These are phyloP conservation scores for Drosophila melanosoma DNA, from an alignment of 2,888 invertebrate genomes.

Conservation along the genomic window DNA sequence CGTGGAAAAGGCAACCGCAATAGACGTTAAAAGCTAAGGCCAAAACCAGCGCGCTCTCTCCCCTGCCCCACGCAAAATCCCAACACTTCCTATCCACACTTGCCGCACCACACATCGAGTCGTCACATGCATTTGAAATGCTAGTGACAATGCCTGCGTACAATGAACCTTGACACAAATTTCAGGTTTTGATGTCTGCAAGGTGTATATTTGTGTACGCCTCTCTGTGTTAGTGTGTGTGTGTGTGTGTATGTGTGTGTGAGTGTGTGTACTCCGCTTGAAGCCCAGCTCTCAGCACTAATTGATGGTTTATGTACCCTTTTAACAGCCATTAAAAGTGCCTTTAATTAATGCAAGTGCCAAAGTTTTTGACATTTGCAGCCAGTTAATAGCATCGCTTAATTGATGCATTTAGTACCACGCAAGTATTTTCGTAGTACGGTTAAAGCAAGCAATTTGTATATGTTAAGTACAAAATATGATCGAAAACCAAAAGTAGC, in stretches of 20 bases:
- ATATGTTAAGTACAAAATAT: slow-evolving; percentile 4
- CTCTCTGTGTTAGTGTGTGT: background rate
- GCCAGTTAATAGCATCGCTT: background rate
- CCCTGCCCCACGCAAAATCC: background rate
- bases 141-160: slow-evolving; percentile 56
- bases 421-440: slow-evolving; percentile 9
- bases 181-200: slow-evolving; percentile 19
- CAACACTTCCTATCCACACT: background rate
- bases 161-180: slow-evolving; percentile 74
- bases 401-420: background rate
- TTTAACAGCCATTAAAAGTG: slow-evolving; percentile 36
- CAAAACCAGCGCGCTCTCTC: slow-evolving; percentile 1
- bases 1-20: slow-evolving; percentile 49
- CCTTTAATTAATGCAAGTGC: slow-evolving; percentile 34
- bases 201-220: background rate
- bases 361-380: slow-evolving; percentile 22
- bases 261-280: slow-evolving; percentile 8
- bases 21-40: slow-evolving; percentile 41
- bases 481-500: slow-evolving; percentile 39
- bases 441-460: slow-evolving; percentile 12
- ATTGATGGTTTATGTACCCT: slow-evolving; percentile 47
- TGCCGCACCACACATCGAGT: background rate
- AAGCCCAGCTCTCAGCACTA: slow-evolving; percentile 39
- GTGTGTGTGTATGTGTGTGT: slow-evolving; percentile 1
- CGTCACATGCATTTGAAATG: slow-evolving; percentile 54